Conservation (phyloP, 2,888 invertebrate species). For the Lycophotia porphyrea region DNA sequence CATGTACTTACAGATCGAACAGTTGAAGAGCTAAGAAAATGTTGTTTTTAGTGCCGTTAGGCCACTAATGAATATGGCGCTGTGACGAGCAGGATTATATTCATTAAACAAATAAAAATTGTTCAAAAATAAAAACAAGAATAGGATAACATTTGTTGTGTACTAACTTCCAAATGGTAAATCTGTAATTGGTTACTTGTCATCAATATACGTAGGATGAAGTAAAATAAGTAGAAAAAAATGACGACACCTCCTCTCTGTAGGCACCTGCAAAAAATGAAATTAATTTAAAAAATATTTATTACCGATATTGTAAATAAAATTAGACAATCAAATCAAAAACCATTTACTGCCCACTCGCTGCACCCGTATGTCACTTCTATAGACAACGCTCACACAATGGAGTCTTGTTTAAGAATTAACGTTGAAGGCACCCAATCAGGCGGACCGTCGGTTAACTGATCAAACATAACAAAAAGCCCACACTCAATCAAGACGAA, state of each 20-base stretch:
- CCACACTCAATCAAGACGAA: constrained; percentile 88
- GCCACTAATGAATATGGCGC: neutral
- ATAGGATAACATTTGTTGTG: neutral
- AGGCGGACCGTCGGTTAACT: constrained; percentile 85
- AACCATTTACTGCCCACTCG: constrained; percentile 3
- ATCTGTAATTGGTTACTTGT: no score
- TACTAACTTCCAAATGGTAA: neutral
- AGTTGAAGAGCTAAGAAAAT: constrained; percentile 3
- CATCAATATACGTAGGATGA: neutral
- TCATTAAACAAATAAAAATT: neutral
- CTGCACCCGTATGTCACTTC: constrained; percentile 48
- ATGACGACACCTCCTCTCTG: neutral
- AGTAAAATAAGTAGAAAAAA: neutral
- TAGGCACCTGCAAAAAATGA: neutral
- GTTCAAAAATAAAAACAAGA: neutral
- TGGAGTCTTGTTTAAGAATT: constrained; percentile 86
- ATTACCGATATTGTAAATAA: neutral
- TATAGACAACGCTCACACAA: constrained; percentile 74
- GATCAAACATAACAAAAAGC: constrained; percentile 88
- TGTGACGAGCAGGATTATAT: neutral
- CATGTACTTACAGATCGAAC: constrained; percentile 66
- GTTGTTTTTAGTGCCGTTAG: neutral
- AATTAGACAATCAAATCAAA: neutral
- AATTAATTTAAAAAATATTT: neutral
- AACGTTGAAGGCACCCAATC: constrained; percentile 86